phyloP scores from a whole-genome alignment of 2,797 vertebrate species.

The Micrastur ruficollis region DNA sequence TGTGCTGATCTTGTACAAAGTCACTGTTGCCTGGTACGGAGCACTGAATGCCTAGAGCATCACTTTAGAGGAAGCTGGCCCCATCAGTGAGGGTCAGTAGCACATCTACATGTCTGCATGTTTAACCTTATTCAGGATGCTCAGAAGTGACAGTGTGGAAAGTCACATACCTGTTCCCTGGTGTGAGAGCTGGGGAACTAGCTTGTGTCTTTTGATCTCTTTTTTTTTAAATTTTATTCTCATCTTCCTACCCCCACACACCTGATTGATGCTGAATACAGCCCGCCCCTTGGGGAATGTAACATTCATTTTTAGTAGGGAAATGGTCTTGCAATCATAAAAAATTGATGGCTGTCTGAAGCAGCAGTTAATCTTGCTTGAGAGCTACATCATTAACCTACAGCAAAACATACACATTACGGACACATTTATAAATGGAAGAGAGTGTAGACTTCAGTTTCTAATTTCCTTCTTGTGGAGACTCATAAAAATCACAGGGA shows the following conservation, averaged over 20 bases:
- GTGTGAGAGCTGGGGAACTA: neutral
- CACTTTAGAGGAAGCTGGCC: neutral
- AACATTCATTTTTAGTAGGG: constrained; percentile 19
- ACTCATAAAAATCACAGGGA: constrained; percentile 25
- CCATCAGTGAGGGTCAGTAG: neutral
- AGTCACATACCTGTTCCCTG: neutral
- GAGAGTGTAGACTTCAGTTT: constrained; percentile 28
- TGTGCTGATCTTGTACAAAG: neutral
- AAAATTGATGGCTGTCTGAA: constrained; percentile 54
- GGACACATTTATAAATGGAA: constrained; percentile 35
- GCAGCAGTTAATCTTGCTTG: constrained; percentile 52
- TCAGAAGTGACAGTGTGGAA: neutral
- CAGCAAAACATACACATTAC: constrained; percentile 25
- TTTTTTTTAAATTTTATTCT: neutral
- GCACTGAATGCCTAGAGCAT: neutral
- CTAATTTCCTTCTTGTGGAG: constrained; percentile 43
- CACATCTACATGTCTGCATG: neutral
- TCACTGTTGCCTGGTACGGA: neutral
- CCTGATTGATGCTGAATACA: neutral
- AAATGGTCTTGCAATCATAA: constrained; percentile 52
- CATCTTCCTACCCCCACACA: neutral
- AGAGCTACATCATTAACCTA: constrained; percentile 61
- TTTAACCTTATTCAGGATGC: neutral
- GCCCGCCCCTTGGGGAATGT: neutral
- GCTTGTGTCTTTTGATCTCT: neutral